Evolutionary conservation across 1,140 invertebrate genomes (phyloP), one percentile per base, ranked within the genome.

Genomic region (Pogonomyrmex californicus): DNA sequence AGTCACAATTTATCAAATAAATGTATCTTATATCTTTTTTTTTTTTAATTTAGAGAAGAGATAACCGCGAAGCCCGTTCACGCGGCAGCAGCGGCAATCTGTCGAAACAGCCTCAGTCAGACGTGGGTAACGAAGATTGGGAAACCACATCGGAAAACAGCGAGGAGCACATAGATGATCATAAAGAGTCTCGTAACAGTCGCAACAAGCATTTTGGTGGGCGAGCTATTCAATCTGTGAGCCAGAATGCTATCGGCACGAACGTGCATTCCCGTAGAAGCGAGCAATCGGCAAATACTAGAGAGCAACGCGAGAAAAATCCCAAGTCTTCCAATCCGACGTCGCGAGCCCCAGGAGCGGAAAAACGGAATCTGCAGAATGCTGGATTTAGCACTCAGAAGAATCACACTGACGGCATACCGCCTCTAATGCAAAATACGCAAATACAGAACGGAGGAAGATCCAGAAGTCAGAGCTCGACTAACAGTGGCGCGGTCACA

Each of bases 111-210:
- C 91, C 93, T 58, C 94, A 94, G 4, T 92, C 93, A 0, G 96
- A 95, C 4, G 90, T 93, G 6, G 96, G 96, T 79, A 97, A 97
- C 81, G 97, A 97, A 88, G 96, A 96, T 87, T 97, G 97, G 96
- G 97, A 97, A 89, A 97, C 97, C 0, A 97, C 96, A 2, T 97
- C 97, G 3, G 97, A 97, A 92, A 96, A 96, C 92, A 97, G 97
- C 90, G 97, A 97, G 33, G 95, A 95, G 7, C 94, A 95, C n/a
- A 88, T 92, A 3, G 95, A 96, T 33, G 95, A 95, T 36, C 89
- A 92, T 9, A 94, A 95, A 85, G 94, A 95, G 2, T 87, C 91
- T 10, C 94, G 94, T n/a, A 93, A 93, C 23, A 87, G 93, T 33
- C 89, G 92, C 9, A 95, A 94, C 47, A 94, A 93, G 33, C 82